Conservation (phyloP, 2,113 vertebrate species). For the Holacanthus passer region DNA sequence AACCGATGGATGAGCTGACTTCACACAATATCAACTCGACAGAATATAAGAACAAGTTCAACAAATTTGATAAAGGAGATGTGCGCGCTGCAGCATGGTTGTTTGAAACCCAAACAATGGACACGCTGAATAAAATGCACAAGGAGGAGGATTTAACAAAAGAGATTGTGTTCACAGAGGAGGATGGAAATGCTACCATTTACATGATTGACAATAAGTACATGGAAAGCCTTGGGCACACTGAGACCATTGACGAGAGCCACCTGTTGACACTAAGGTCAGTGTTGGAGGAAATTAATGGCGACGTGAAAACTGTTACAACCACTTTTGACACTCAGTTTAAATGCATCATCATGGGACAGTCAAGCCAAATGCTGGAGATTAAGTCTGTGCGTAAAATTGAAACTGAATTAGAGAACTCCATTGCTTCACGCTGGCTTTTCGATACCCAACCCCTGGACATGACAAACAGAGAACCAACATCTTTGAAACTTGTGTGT, state of each 20-base stretch:
- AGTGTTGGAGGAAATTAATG: slow-evolving; percentile 89
- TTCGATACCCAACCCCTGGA: slow-evolving; percentile 90
- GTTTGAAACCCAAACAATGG: slow-evolving; percentile 90
- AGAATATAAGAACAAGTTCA: slow-evolving; percentile 81
- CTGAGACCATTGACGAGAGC: slow-evolving; percentile 87
- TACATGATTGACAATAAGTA: slow-evolving; percentile 90
- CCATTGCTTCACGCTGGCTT: slow-evolving; percentile 88
- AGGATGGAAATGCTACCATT: slow-evolving; percentile 87
- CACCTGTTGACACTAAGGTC: slow-evolving; percentile 87
- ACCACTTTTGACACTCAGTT: slow-evolving; percentile 90
- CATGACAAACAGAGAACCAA: slow-evolving; percentile 81
- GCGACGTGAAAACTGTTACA: slow-evolving; percentile 86
- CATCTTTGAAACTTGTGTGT: slow-evolving; percentile 85
- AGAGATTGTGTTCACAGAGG: slow-evolving; percentile 82
- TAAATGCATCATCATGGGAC: slow-evolving; percentile 88
- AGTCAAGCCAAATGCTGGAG: slow-evolving; percentile 87
- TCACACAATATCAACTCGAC: slow-evolving; percentile 60
- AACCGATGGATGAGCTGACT: slow-evolving; percentile 83
- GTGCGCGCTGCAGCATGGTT: slow-evolving; percentile 84
- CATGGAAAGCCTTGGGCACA: slow-evolving; percentile 85
- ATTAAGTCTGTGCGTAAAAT: slow-evolving; percentile 89
- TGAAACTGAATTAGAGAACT: slow-evolving; percentile 87
- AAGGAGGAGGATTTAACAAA: slow-evolving; percentile 78
- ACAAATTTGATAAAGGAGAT: slow-evolving; percentile 86
- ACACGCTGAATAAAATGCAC: slow-evolving; percentile 87